Evolutionary conservation across 2,113 vertebrate species (phyloP).

Genomic region (Rousettus leschenaultii): DNA sequence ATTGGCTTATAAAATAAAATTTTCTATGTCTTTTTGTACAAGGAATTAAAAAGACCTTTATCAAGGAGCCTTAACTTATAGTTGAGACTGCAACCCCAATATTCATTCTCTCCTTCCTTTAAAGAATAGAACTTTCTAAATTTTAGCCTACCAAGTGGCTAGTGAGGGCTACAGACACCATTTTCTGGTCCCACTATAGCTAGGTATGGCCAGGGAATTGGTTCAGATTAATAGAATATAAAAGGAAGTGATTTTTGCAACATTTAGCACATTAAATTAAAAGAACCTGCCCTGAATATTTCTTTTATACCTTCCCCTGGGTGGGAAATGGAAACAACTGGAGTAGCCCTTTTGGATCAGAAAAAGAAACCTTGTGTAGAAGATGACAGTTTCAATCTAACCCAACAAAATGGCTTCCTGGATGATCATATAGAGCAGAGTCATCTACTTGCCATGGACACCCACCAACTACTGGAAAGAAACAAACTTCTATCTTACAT

Average conservation of each 20-base stretch:
- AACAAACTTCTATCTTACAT: not conserved
- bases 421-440: not conserved
- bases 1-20: not conserved
- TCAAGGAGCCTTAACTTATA: not conserved
- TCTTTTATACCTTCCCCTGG: not conserved
- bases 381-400: not conserved
- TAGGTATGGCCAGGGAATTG: not conserved
- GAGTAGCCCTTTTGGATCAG: not conserved
- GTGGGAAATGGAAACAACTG: not conserved
- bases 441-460: not conserved
- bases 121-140: not conserved
- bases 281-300: not conserved
- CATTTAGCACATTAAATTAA: not conserved
- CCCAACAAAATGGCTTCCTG: not conserved
- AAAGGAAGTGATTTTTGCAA: not conserved
- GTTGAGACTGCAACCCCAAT: not conserved
- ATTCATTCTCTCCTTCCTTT: not conserved
- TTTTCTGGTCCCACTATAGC: not conserved
- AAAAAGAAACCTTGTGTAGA: not conserved
- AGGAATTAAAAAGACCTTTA: not conserved
- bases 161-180: not conserved
- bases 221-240: not conserved
- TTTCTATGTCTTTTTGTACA: not conserved
- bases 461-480: not conserved
- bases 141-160: not conserved